Conservation (phyloP, 2,888 invertebrate genomes). For the Apamea epomidion region DNA sequence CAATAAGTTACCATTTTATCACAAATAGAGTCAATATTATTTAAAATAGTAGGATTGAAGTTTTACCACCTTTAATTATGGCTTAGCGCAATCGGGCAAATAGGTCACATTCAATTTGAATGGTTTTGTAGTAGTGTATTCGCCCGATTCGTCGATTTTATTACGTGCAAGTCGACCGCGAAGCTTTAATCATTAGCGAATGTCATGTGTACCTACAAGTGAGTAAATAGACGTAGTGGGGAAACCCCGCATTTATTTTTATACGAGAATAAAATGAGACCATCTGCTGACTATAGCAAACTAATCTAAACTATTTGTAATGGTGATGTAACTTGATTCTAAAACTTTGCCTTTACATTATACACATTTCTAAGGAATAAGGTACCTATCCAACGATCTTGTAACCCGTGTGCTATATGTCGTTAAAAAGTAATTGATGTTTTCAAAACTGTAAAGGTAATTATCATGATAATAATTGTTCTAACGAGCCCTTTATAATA, state of each 20-base stretch:
- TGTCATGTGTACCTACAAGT: constrained; percentile 32
- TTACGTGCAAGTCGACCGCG: neutral
- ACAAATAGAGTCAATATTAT: constrained; percentile 10
- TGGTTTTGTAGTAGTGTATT: neutral
- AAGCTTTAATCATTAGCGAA: constrained; percentile 11
- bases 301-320: constrained; percentile 40
- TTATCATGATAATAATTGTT: constrained; percentile 17
- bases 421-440: neutral
- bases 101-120: neutral
- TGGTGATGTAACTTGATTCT: constrained; percentile 40
- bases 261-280: constrained; percentile 32
- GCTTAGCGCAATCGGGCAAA: neutral
- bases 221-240: constrained; percentile 32
- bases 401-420: constrained; percentile 17
- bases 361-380: constrained; percentile 28
- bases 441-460: constrained; percentile 3
- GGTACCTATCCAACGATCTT: constrained; percentile 12
- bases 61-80: neutral
- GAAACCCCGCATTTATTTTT: constrained; percentile 56
- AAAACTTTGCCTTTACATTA: constrained; percentile 51
- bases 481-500: neutral
- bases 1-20: constrained; percentile 6
- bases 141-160: neutral
- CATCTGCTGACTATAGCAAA: constrained; percentile 23
- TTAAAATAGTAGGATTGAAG: neutral